Percentiles rank a stretch among this genome's conserved stretches.
Conservation (phyloP, 2,888 invertebrate genomes). For the Cenopis cana region DNA sequence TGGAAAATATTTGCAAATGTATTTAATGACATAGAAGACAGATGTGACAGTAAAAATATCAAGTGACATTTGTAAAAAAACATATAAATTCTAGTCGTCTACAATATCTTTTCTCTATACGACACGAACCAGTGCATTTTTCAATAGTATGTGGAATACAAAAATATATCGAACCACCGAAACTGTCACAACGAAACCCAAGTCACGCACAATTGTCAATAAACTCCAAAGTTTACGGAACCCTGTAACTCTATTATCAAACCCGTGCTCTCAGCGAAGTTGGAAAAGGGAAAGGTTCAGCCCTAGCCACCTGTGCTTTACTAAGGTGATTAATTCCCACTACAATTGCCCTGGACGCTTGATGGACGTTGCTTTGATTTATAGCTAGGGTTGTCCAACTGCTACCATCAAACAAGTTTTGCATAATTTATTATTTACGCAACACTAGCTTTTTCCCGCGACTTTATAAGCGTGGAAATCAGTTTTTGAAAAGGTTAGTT, state of each 20-base stretch:
- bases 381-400: constrained; percentile 36
- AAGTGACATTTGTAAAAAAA: too few relatives aligned
- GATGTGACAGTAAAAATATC: too few relatives aligned
- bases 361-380: constrained; percentile 48
- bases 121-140: too few relatives aligned
- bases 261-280: constrained; percentile 13
- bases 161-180: not conserved
- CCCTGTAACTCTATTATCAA: constrained; percentile 31
- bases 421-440: not conserved
- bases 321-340: constrained; percentile 51
- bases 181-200: constrained; percentile 10
- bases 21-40: too few relatives aligned
- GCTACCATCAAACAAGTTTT: not conserved
- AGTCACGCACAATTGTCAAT: constrained; percentile 36
- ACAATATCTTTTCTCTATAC: too few relatives aligned
- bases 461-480: too few relatives aligned
- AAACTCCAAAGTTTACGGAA: constrained; percentile 27
- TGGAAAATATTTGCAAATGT: too few relatives aligned
- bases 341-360: constrained; percentile 51
- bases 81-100: too few relatives aligned
- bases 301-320: constrained; percentile 43
- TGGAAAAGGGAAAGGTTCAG: constrained; percentile 30
- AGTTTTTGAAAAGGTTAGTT: too few relatives aligned
- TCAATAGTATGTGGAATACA: too few relatives aligned
- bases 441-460: not conserved